phyloP scores from a whole-genome alignment of 2,797 vertebrate genomes.

The Erethizon dorsatum region DNA sequence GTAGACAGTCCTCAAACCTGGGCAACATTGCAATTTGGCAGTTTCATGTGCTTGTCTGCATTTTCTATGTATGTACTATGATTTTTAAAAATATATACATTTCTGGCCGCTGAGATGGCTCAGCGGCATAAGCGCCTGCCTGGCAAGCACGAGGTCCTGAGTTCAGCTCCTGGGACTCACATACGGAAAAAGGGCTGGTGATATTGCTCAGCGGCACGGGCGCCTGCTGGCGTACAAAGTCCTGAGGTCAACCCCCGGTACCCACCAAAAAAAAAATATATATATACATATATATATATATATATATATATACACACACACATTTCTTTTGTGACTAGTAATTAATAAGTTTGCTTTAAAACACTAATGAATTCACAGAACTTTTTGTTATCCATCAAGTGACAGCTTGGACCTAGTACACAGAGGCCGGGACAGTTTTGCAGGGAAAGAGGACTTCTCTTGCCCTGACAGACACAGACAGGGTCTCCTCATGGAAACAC shows the following conservation, averaged over 20 bases:
- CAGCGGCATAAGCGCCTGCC: too few relatives aligned
- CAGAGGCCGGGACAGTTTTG: background rate
- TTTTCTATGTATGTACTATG: background rate
- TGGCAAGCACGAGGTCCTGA: too few relatives aligned
- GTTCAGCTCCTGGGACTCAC: too few relatives aligned
- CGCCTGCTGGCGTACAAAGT: too few relatives aligned
- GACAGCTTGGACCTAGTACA: background rate
- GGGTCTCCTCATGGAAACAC: background rate
- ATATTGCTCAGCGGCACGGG: too few relatives aligned
- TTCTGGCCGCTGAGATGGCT: background rate
- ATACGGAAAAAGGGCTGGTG: too few relatives aligned
- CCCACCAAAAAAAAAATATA: background rate
- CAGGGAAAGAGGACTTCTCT: background rate
- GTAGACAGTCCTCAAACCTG: background rate
- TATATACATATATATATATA: background rate
- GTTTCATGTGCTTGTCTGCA: background rate
- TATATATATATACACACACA: background rate
- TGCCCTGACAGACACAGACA: background rate
- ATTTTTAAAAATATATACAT: conserved; percentile 4
- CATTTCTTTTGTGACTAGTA: conserved; percentile 4
- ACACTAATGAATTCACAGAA: background rate
- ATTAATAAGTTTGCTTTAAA: conserved; percentile 7
- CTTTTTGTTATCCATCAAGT: background rate
- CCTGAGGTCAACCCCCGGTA: too few relatives aligned
- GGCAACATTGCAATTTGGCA: background rate